Evolutionary conservation across 2,113 vertebrate species (phyloP).

Genomic region (Puffinus mauretanicus): DNA sequence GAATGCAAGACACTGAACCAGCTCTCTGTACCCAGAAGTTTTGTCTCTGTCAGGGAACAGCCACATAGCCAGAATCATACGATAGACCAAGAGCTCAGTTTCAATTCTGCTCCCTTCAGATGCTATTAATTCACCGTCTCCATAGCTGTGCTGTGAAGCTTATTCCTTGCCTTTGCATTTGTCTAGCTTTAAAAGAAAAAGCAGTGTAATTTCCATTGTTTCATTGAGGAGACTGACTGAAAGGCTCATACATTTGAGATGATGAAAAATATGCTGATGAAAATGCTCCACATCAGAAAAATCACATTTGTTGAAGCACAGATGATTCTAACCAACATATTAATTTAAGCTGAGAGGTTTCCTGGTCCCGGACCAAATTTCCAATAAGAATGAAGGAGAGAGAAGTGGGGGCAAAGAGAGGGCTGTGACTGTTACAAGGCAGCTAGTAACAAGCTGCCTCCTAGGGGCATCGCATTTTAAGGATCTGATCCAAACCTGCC

Average conservation of each 20-base stretch:
- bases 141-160: neutral
- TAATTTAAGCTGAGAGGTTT: conserved; percentile 3
- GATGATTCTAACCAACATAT: neutral
- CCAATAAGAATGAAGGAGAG: neutral
- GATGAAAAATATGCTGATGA: neutral
- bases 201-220: neutral
- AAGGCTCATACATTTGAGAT: neutral
- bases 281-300: neutral
- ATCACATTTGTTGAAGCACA: neutral
- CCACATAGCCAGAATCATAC: neutral
- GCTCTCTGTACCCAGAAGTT: neutral
- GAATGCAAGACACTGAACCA: neutral
- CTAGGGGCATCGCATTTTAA: neutral
- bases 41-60: neutral
- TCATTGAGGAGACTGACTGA: neutral
- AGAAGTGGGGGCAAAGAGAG: neutral
- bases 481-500: neutral
- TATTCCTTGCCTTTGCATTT: neutral
- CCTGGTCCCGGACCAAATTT: neutral
- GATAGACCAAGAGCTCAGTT: neutral
- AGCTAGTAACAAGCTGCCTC: neutral
- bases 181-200: neutral
- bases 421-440: neutral
- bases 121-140: neutral
- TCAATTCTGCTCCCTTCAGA: neutral